These are phyloP conservation scores for Meloidogyne hapla DNA, from an alignment of 1,140 invertebrate species.

Conservation along the genomic window DNA sequence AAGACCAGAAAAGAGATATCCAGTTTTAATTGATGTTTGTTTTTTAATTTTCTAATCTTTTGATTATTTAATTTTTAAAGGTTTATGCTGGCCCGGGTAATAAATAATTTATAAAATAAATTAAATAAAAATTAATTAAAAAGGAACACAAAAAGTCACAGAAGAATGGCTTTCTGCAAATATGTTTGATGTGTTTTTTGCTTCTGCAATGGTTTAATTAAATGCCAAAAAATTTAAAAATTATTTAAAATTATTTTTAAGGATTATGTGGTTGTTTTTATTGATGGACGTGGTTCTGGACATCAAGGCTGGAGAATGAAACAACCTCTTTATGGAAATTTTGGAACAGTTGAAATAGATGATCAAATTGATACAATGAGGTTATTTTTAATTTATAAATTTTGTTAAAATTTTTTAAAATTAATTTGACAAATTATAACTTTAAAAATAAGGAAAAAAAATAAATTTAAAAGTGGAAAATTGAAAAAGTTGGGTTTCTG, in stretches of 20 bases:
- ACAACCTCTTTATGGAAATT: slow-evolving; percentile 55
- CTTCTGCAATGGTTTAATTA: slow-evolving; percentile 28
- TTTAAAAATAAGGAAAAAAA: too few relatives aligned
- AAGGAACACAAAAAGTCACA: slow-evolving; percentile 53
- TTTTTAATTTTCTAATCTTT: not conserved
- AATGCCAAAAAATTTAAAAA: not conserved
- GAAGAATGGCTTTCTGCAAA: slow-evolving; percentile 52
- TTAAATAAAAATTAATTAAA: too few relatives aligned
- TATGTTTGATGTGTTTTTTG: slow-evolving; percentile 48
- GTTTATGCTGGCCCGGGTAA: slow-evolving; percentile 49
- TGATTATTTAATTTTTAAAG: slow-evolving; percentile 24
- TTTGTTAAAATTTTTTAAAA: not conserved
- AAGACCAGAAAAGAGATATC: slow-evolving; percentile 41
- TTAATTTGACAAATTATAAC: too few relatives aligned
- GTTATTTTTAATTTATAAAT: slow-evolving; percentile 19
- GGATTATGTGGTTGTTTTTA: slow-evolving; percentile 53
- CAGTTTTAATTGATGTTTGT: slow-evolving; percentile 50
- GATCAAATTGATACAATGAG: slow-evolving; percentile 57
- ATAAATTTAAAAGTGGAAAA: too few relatives aligned
- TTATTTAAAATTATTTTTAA: not conserved
- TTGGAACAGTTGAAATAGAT: slow-evolving; percentile 63
- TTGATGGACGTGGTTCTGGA: slow-evolving; percentile 59
- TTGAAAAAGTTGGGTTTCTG: too few relatives aligned
- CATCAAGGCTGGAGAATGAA: slow-evolving; percentile 53
- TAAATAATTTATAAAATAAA: too few relatives aligned